Percentiles rank a stretch among this genome's conserved stretches.
Conservation (phyloP, 2,797 vertebrate genomes). For the Arrhamphus sclerolepis region DNA sequence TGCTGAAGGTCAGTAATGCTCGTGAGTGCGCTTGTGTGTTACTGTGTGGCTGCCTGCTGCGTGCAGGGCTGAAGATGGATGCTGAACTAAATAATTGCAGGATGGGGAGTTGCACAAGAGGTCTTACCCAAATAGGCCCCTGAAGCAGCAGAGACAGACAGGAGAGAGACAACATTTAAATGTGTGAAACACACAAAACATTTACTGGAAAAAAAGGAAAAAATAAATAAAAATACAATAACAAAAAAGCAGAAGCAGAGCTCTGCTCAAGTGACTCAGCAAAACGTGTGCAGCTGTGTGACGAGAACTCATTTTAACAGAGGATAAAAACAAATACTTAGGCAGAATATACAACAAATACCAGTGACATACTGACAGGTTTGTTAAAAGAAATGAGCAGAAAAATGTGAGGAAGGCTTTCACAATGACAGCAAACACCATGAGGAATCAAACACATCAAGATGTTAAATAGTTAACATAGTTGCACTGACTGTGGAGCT, state of each 20-base stretch:
- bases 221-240: slow-evolving; percentile 26
- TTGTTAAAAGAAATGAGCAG: slow-evolving; percentile 33
- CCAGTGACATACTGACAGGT: slow-evolving; percentile 3
- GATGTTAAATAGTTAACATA: background rate
- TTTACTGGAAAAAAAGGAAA: too few species aligned
- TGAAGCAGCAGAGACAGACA: slow-evolving; percentile 83
- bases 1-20: slow-evolving; percentile 48
- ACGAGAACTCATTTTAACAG: background rate
- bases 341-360: slow-evolving; percentile 4
- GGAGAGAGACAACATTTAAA: slow-evolving; percentile 76
- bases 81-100: slow-evolving; percentile 41
- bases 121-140: slow-evolving; percentile 91
- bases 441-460: background rate
- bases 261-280: slow-evolving; percentile 21
- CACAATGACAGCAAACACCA: slow-evolving; percentile 1
- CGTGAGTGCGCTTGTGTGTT: slow-evolving; percentile 8
- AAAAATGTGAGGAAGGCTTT: slow-evolving; percentile 14
- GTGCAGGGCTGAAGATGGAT: slow-evolving; percentile 40
- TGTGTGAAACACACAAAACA: slow-evolving; percentile 40
- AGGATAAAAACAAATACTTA: slow-evolving; percentile 11
- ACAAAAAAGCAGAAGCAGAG: slow-evolving; percentile 32
- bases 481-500: too few species aligned
- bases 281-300: slow-evolving; percentile 16
- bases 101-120: slow-evolving; percentile 50
- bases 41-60: slow-evolving; percentile 23